Percentiles rank a stretch among this genome's conserved stretches.
These are phyloP conservation scores for Corydoras maculifer DNA, from an alignment of 2,113 vertebrate species.

Conservation along the genomic window DNA sequence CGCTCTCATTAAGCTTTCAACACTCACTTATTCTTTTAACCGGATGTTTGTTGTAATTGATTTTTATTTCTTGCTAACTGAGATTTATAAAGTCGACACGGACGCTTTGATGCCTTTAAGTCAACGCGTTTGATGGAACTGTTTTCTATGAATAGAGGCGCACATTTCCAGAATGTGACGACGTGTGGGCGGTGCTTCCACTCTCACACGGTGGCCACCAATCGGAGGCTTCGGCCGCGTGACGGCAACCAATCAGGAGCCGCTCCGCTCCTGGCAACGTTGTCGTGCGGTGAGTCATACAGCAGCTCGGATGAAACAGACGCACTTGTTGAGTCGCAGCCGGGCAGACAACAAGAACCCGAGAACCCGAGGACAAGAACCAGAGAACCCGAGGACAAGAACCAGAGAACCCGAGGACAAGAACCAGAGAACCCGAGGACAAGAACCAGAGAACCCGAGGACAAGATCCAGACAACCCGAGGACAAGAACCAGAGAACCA, in stretches of 20 bases:
- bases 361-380: not conserved
- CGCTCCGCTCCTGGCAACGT: not conserved
- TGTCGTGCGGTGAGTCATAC: conserved; percentile 55
- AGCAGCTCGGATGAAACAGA: conserved; percentile 11
- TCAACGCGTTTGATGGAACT: no score
- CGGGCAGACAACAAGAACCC: not conserved
- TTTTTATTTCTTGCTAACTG: no score
- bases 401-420: not conserved
- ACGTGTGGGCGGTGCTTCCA: not conserved
- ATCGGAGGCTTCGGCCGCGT: not conserved
- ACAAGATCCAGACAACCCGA: not conserved
- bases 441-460: not conserved
- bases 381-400: not conserved
- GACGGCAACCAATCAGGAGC: conserved; percentile 22
- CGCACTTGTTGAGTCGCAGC: conserved; percentile 55
- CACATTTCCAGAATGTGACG: not conserved
- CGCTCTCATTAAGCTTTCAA: not conserved
- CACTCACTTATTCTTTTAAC: no score
- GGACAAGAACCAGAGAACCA: no score
- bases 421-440: not conserved
- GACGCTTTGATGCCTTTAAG: no score
- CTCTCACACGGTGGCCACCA: not conserved
- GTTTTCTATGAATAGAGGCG: not conserved
- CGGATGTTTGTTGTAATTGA: no score
- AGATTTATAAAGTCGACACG: no score